Evolutionary conservation across 2,797 vertebrate species (phyloP).

Genomic region (Muraenolepis orangiensis): DNA sequence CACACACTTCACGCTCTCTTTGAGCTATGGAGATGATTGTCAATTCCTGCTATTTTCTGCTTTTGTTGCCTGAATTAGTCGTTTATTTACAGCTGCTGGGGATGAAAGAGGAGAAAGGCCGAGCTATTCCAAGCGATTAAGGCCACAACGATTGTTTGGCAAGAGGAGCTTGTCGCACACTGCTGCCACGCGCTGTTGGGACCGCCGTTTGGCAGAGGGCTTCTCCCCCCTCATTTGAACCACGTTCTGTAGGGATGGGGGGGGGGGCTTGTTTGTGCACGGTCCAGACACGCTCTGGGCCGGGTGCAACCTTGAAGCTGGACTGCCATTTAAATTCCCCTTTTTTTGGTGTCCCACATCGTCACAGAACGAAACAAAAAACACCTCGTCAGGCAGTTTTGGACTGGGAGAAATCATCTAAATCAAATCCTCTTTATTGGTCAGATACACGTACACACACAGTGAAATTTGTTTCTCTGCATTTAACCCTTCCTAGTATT

Average conservation of each 20-base stretch:
- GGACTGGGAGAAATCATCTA: too few relatives aligned
- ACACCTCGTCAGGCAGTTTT: neutral
- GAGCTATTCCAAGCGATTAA: slow-evolving; percentile 47
- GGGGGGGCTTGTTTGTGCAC: neutral
- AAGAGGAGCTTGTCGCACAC: slow-evolving; percentile 24
- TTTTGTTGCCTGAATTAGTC: neutral
- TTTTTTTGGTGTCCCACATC: neutral
- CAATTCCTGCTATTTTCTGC: neutral
- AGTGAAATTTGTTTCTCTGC: too few relatives aligned
- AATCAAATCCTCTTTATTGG: too few relatives aligned
- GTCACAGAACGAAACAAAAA: neutral
- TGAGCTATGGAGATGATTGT: neutral
- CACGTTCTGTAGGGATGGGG: neutral
- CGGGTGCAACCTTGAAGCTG: neutral
- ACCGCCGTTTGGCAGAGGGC: slow-evolving; percentile 40
- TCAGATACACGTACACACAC: too few relatives aligned
- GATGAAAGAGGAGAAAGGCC: slow-evolving; percentile 29
- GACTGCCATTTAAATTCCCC: neutral
- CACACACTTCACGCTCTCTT: neutral
- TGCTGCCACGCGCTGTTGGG: slow-evolving; percentile 47
- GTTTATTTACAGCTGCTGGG: neutral
- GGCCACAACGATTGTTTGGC: slow-evolving; percentile 58
- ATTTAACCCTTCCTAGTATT: too few relatives aligned
- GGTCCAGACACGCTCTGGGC: neutral
- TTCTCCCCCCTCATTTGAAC: neutral